phyloP scores from a whole-genome alignment of 1,140 invertebrate species.

The Acromyrmex charruanus region DNA sequence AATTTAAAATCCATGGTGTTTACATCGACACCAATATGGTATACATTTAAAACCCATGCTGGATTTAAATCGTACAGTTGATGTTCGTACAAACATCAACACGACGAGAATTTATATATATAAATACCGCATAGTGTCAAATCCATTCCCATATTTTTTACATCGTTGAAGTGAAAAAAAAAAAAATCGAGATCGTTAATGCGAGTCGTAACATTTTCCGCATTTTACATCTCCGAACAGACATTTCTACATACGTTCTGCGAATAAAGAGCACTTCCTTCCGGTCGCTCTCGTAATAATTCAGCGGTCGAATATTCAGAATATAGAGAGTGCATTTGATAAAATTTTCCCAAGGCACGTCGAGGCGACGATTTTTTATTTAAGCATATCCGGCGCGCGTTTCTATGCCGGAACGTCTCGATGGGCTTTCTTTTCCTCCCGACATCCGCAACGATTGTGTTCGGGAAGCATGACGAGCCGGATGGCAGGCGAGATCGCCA shows the following conservation, averaged over 20 bases:
- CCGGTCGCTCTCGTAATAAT: slow-evolving; percentile 2
- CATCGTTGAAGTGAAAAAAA: no score
- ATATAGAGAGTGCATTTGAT: neutral
- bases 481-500: slow-evolving; percentile 53
- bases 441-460: slow-evolving; percentile 72
- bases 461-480: slow-evolving; percentile 65
- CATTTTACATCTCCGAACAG: neutral
- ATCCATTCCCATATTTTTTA: no score
- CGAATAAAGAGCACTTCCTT: neutral
- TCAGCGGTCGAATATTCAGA: neutral
- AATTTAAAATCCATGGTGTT: no score
- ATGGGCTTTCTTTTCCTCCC: slow-evolving; percentile 36
- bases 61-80: no score
- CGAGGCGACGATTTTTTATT: slow-evolving; percentile 10
- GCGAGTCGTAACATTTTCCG: neutral
- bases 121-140: no score
- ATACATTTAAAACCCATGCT: no score
- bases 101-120: no score
- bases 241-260: neutral
- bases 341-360: neutral
- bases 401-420: slow-evolving; percentile 47
- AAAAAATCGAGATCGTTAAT: neutral
- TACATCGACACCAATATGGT: no score
- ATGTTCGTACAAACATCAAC: no score
- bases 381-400: slow-evolving; percentile 19